Base-by-base conservation (phyloP, 2,113 vertebrate genomes). In the Psittacara wagleri region DNA sequence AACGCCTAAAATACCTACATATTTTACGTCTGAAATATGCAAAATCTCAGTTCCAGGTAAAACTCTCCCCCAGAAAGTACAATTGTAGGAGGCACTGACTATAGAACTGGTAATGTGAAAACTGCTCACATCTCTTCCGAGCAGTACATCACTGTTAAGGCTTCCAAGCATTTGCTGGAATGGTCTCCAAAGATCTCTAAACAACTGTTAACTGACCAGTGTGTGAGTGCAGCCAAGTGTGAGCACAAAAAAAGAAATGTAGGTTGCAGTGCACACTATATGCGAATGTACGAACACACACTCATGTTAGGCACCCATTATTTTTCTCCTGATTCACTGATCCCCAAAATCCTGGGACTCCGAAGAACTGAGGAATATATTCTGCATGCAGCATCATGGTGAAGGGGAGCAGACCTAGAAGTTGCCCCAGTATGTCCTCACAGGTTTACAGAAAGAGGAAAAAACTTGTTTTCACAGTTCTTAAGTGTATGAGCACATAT, bases 221-320 rank as follows among this genome's bases (percentile, higher is more conserved):
- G 13, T 15, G 4, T 18, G 9, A 28, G 3, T 0, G 3, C 6
- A 79, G 20, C 20, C 10, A 35, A 39, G 24, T 31, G 8, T n/a
- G 48, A 68, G 28, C 28, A 67, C 12, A 39, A 62, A 70, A 62
- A 77, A 79, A 59, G 13, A 35, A 59, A 35, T 15, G 57, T 3
- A 59, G 16, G 20, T 44, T 82, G 70, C 51, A 79, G 31, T 16
- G 20, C 8, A 44, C 8, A 43, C 0, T 1, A 13, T 24, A 35
- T 7, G 22, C 46, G 13, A 35, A 41, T 4, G 2, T 24, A 59
- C 37, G 44, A 59, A 44, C 6, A 35, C 10, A 39, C 6, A 9
- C 17, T 31, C 24, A 33, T 11, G 27, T 27, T n/a, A 49, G 37
- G 14, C 61, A 78, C 3, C 16, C 7, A 2, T 15, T 37, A 28